phyloP scores from a whole-genome alignment of 2,888 invertebrate genomes.

The Gandaritis pyraliata region DNA sequence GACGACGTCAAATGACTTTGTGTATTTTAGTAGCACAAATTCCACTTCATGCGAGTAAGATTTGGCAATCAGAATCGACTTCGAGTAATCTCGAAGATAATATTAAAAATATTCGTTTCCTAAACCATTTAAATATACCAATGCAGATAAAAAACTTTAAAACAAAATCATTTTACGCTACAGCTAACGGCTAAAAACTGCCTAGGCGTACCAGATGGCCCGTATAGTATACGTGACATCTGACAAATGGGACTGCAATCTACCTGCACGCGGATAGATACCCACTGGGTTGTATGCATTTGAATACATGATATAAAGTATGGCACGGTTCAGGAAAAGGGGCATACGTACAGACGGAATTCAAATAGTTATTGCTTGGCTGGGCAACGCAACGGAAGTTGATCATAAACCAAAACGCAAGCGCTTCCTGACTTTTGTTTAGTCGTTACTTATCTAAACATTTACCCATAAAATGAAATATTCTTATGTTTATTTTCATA shows the following conservation, averaged over 20 bases:
- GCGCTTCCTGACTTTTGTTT: slow-evolving; percentile 16
- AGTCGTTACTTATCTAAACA: background rate
- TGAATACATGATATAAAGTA: slow-evolving; percentile 15
- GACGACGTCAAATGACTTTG: background rate
- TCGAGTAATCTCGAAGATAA: no score
- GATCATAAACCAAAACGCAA: slow-evolving; percentile 27
- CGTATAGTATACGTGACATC: slow-evolving; percentile 24
- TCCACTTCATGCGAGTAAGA: background rate
- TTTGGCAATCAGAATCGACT: background rate
- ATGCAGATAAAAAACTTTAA: background rate
- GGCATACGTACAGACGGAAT: slow-evolving; percentile 5
- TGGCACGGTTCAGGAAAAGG: slow-evolving; percentile 17
- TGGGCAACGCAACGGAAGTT: slow-evolving; percentile 28
- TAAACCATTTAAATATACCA: background rate
- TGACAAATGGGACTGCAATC: slow-evolving; percentile 33
- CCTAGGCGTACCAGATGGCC: slow-evolving; percentile 26
- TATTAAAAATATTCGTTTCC: no score
- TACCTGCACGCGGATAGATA: slow-evolving; percentile 15
- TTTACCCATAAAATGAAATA: no score
- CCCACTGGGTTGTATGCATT: slow-evolving; percentile 7
- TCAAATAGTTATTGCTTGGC: slow-evolving; percentile 25
- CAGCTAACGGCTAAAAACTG: slow-evolving; percentile 11
- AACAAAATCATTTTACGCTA: background rate
- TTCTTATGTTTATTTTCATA: no score
- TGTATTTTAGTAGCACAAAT: background rate